Conservation (phyloP, 2,113 vertebrate genomes). For the Melanocharis versteri region DNA sequence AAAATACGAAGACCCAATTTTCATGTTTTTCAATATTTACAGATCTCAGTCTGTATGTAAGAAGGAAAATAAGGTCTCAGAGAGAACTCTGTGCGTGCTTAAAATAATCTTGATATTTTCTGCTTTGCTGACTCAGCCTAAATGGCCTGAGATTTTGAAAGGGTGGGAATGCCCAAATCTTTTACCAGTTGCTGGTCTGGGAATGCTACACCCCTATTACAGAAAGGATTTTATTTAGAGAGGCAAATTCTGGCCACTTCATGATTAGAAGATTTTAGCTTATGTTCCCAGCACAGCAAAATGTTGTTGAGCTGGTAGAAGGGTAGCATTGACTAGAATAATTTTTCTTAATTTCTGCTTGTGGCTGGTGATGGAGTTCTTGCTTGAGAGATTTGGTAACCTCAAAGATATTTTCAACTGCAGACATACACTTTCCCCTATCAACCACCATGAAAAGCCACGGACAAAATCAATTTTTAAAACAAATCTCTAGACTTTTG, state of each 20-base stretch:
- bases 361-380: background rate
- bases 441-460: background rate
- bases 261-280: background rate
- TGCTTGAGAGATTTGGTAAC: background rate
- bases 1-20: background rate
- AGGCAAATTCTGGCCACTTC: background rate
- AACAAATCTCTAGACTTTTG: background rate
- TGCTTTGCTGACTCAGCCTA: conserved; percentile 24
- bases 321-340: background rate
- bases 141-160: background rate
- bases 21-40: conserved; percentile 32
- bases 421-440: background rate
- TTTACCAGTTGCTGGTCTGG: background rate
- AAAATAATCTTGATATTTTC: conserved; percentile 6
- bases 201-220: background rate
- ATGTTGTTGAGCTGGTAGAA: background rate
- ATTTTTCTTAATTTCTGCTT: background rate
- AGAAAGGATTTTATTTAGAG: background rate
- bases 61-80: background rate
- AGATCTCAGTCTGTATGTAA: background rate
- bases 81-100: background rate
- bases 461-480: background rate
- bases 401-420: background rate
- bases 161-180: background rate
- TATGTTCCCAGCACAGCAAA: background rate